phyloP scores from a whole-genome alignment of 2,797 vertebrate genomes.

The Siniperca obscura region DNA sequence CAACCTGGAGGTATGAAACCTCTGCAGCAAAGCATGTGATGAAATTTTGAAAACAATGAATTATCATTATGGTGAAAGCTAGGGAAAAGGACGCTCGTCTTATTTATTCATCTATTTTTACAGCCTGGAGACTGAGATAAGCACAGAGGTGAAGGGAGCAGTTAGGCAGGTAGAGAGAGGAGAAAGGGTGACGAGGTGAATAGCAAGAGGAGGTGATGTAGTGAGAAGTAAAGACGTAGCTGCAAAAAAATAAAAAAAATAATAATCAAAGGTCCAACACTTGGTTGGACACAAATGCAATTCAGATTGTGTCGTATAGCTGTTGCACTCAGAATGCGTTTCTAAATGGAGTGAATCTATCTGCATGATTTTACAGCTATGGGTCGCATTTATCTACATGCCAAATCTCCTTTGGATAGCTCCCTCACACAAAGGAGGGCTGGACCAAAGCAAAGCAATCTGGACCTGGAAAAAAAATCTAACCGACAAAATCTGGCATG shows the following conservation, averaged over 20 bases:
- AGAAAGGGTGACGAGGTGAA: conserved; percentile 6
- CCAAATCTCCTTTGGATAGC: conserved; percentile 18
- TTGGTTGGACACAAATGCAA: neutral
- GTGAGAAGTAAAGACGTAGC: neutral
- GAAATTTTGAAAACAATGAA: conserved; percentile 47
- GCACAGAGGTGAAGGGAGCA: neutral
- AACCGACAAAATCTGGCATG: conserved; percentile 47
- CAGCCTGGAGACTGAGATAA: conserved; percentile 13
- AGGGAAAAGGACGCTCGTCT: neutral
- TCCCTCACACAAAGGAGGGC: conserved; percentile 26
- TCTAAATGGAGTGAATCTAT: conserved; percentile 33
- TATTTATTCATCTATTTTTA: conserved; percentile 28
- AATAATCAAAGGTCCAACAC: neutral
- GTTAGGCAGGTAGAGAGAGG: conserved; percentile 11
- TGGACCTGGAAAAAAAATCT: conserved; percentile 14
- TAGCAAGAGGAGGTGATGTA: neutral
- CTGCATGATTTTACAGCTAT: conserved; percentile 38
- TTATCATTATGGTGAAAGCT: conserved; percentile 37
- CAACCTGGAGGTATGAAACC: conserved; percentile 34
- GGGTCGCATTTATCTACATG: conserved; percentile 40
- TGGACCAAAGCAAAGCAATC: conserved; percentile 37
- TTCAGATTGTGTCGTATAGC: neutral
- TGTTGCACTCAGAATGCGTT: neutral
- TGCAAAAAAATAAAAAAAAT: neutral
- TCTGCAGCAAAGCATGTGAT: conserved; percentile 33